phyloP scores from a whole-genome alignment of 2,113 vertebrate species.

The Cercocebus atys region DNA sequence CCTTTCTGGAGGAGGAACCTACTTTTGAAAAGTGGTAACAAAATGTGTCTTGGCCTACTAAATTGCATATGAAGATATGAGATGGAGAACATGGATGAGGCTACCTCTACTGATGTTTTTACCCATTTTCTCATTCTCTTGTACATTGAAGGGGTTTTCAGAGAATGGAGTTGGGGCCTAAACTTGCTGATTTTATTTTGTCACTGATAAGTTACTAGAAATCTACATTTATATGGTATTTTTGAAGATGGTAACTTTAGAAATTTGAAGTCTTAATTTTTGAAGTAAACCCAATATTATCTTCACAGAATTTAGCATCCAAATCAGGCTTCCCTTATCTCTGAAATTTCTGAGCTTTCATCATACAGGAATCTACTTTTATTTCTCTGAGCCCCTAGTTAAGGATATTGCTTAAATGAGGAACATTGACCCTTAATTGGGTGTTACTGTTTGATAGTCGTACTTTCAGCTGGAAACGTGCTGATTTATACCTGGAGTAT shows the following conservation, averaged over 20 bases:
- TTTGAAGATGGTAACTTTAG: constrained; percentile 14
- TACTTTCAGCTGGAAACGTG: background rate
- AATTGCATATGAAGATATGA: background rate
- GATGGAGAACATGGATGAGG: background rate
- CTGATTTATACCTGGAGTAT: background rate
- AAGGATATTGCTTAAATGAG: background rate
- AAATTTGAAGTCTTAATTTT: background rate
- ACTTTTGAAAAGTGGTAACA: background rate
- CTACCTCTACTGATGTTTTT: background rate
- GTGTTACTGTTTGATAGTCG: background rate
- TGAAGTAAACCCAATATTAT: background rate
- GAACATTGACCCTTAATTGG: background rate
- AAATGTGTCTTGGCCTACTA: background rate
- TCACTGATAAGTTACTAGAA: background rate
- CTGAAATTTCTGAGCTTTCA: background rate
- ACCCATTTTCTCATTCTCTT: background rate
- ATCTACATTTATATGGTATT: background rate
- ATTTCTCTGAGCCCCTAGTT: background rate
- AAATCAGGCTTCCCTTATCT: background rate
- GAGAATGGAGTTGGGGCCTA: background rate
- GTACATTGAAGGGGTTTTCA: background rate
- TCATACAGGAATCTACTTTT: background rate
- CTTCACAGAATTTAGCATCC: background rate
- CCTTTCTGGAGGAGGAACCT: background rate
- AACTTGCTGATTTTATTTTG: background rate